A percentile compares a stretch with the other conserved stretches of the same genome.
These are phyloP conservation scores for Noctua janthina DNA, from an alignment of 2,888 invertebrate genomes.

Conservation along the genomic window DNA sequence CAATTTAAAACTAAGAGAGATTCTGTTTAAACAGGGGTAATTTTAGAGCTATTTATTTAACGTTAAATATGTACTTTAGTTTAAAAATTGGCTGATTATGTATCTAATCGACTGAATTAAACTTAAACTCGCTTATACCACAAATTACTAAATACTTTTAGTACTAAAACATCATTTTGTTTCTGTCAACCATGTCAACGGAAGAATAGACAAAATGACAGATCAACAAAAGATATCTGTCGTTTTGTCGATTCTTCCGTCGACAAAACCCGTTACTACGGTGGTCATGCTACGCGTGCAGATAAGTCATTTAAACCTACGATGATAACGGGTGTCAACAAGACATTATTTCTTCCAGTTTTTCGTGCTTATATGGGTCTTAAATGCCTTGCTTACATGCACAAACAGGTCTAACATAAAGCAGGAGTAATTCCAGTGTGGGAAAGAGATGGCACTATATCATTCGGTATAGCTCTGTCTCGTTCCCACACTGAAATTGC, in stretches of 20 bases:
- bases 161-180: too few species aligned
- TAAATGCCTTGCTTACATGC: neutral
- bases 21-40: conserved; percentile 9
- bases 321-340: neutral
- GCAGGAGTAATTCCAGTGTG: too few species aligned
- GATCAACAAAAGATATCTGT: too few species aligned
- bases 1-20: neutral
- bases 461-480: too few species aligned
- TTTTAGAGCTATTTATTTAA: neutral
- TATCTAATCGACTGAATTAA: neutral
- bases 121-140: neutral
- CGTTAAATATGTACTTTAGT: neutral
- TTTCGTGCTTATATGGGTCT: neutral
- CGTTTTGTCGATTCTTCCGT: too few species aligned
- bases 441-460: too few species aligned
- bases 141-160: neutral
- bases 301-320: neutral
- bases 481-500: too few species aligned
- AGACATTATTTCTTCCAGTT: neutral
- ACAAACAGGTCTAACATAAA: neutral
- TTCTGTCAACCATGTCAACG: neutral
- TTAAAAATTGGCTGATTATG: neutral
- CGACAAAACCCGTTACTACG: too few species aligned
- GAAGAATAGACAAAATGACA: too few species aligned
- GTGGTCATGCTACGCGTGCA: neutral